Conservation (phyloP, 2,113 vertebrate species). For the Odontophorus gujanensis region DNA sequence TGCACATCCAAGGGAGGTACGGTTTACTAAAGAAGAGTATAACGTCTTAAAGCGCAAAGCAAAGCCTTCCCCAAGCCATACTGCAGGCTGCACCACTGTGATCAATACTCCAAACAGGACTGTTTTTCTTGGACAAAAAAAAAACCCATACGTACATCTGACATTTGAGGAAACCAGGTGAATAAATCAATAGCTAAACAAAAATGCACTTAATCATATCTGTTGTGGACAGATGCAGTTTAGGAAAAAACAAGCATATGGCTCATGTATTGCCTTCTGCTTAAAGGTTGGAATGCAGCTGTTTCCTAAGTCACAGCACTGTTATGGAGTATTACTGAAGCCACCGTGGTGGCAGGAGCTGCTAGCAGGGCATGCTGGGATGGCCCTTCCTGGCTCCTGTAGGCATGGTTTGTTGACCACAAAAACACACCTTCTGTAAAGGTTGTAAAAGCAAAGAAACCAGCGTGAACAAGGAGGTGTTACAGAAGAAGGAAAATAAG, state of each 20-base stretch:
- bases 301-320: neutral
- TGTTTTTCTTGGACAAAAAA: constrained; percentile 59
- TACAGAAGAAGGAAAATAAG: no score
- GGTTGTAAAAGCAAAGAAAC: no score
- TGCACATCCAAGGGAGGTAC: neutral
- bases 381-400: no score
- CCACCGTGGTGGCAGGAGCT: neutral
- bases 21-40: neutral
- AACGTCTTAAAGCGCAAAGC: neutral
- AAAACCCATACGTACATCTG: neutral
- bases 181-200: constrained; percentile 60
- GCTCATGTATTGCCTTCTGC: neutral
- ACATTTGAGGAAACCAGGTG: constrained; percentile 50
- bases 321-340: neutral
- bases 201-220: constrained; percentile 62
- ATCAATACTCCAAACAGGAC: constrained; percentile 32
- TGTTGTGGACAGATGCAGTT: constrained; percentile 22
- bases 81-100: constrained; percentile 21
- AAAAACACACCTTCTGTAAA: no score
- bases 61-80: constrained; percentile 2
- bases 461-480: no score
- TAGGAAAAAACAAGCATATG: neutral
- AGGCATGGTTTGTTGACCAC: no score
- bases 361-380: no score
- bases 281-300: constrained; percentile 1